Conservation (phyloP, 2,888 invertebrate genomes). For the Gortyna flavago region DNA sequence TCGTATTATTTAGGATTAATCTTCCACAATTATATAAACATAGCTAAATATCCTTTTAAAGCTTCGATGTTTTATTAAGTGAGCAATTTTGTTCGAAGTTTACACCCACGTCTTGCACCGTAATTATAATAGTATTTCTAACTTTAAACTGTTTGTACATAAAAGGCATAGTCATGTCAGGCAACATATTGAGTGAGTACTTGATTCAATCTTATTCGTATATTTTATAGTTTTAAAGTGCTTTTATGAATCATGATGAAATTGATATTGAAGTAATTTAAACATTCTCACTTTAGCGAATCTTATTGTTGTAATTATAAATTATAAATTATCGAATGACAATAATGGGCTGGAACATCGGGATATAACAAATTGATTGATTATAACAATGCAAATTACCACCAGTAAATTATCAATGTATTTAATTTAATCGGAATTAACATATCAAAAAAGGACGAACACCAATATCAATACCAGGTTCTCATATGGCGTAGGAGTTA, state of each 20-base stretch:
- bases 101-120: slow-evolving; percentile 34
- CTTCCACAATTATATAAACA: slow-evolving; percentile 10
- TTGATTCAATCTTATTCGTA: not conserved
- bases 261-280: not conserved
- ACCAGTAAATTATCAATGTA: not conserved
- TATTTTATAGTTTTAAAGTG: not conserved
- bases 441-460: slow-evolving; percentile 39
- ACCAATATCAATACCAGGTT: slow-evolving; percentile 42
- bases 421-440: slow-evolving; percentile 23
- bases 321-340: too few relatives aligned
- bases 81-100: slow-evolving; percentile 41
- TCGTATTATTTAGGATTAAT: slow-evolving; percentile 12
- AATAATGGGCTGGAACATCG: not conserved
- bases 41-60: slow-evolving; percentile 20
- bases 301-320: too few relatives aligned
- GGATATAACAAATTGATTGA: too few relatives aligned
- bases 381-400: not conserved
- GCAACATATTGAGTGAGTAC: not conserved
- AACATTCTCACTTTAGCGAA: not conserved
- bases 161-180: not conserved
- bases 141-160: slow-evolving; percentile 8
- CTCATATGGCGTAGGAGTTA: slow-evolving; percentile 57
- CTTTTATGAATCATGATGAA: not conserved
- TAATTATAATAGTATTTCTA: slow-evolving; percentile 42
- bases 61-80: slow-evolving; percentile 10